Evolutionary conservation across 2,113 vertebrate species (phyloP), one percentile per base, ranked within the genome.

Genomic region (Oncorhynchus tshawytscha): DNA sequence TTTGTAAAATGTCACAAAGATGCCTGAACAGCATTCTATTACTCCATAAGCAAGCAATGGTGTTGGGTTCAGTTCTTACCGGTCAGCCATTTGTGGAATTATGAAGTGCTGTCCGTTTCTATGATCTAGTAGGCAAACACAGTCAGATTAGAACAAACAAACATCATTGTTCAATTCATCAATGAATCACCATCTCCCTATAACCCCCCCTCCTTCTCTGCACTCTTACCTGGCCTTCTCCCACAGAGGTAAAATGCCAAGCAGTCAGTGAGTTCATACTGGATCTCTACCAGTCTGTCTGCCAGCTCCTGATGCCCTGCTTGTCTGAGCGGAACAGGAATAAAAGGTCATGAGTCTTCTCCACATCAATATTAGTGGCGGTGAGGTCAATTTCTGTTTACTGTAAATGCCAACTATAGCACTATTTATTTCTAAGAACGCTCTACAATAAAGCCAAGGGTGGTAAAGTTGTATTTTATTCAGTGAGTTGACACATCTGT

Each of bases 1-100:
- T 12, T 45, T 45, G 39, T 45, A 20, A 57, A 18, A 57, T 57
- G 18, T 57, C 18, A 57, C 54, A 45, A 45, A 45, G 39, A 45
- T 45, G 39, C 18, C 13, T 20, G 20, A 57, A 57, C 54, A 57
- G 54, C 18, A 57, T 57, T 6, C 54, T 16, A 57, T 15, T 6
- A 57, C 18, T 18, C 39, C 39, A 11, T 45, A 45, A 45, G 13
- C 15, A 18, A 11, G 18, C 59, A n/a, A 62, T 62, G 16, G 59
- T 62, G 59, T 62, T 22, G 59, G 59, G n/a, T 22, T 65, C 51
- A 13, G 25, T 27, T 51, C 90, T 94, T 94, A 99, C 98, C 98
- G 99, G 93, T 99, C 98, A 89, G 97, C 97, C 95, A 98, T 97
- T 82, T 99, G 97, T 87, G 98, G 98, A 88, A 99, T 98, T 85